A percentile compares a stretch with the other conserved stretches of the same genome.
These are phyloP conservation scores for Campoplex capitator DNA, from an alignment of 2,888 invertebrate species.

Conservation along the genomic window DNA sequence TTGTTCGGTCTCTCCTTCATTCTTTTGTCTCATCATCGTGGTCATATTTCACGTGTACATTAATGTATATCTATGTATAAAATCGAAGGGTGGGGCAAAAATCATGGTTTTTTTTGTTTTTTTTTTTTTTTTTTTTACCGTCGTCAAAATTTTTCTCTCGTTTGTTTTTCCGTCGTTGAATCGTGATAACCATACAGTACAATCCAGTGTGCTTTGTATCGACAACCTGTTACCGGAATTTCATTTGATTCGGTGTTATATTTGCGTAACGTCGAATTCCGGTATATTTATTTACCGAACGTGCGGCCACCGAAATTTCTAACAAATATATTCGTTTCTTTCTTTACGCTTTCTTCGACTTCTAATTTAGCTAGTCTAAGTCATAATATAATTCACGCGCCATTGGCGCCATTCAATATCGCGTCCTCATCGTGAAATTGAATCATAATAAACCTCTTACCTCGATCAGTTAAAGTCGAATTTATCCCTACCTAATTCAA, in stretches of 20 bases:
- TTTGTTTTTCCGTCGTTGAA: neutral
- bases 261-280: neutral
- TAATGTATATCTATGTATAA: conserved; percentile 43
- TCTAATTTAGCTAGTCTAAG: conserved; percentile 62
- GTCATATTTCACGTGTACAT: conserved; percentile 27
- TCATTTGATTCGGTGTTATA: neutral
- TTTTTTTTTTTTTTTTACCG: neutral
- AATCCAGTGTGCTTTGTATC: conserved; percentile 32
- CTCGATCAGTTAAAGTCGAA: conserved; percentile 57
- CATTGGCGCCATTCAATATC: conserved; percentile 27
- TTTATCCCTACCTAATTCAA: conserved; percentile 52
- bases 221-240: conserved; percentile 14
- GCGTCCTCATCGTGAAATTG: conserved; percentile 35
- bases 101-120: neutral
- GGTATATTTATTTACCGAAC: conserved; percentile 1
- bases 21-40: conserved; percentile 42
- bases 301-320: neutral
- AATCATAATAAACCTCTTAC: conserved; percentile 53
- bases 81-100: conserved; percentile 52
- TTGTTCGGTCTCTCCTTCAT: conserved; percentile 54
- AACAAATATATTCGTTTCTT: conserved; percentile 2
- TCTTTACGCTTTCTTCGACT: conserved; percentile 2
- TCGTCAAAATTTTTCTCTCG: neutral
- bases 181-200: conserved; percentile 42
- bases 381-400: conserved; percentile 53